phyloP scores from a whole-genome alignment of 1,140 invertebrate species.

The Orchestia grillus region DNA sequence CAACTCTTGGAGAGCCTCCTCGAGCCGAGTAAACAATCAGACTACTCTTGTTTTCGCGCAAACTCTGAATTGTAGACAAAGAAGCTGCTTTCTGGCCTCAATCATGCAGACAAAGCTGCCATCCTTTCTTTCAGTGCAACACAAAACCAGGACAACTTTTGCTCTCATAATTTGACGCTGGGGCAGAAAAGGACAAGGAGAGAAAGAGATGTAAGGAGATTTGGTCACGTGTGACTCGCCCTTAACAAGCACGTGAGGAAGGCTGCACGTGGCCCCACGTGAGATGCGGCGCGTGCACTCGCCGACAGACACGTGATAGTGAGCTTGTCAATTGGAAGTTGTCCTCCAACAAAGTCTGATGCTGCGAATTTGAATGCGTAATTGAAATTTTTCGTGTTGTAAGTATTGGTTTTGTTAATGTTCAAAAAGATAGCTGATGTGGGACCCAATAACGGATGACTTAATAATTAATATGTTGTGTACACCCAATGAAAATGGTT shows the following conservation, averaged over 20 bases:
- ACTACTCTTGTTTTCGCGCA: conserved; percentile 43
- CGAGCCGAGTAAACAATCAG: conserved; percentile 6
- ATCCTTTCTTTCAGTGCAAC: conserved; percentile 36
- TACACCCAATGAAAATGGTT: too few species aligned
- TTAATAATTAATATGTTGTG: too few species aligned
- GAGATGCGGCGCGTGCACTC: conserved; percentile 4
- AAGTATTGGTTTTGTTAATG: too few species aligned
- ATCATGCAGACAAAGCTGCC: neutral
- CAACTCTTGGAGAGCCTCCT: conserved; percentile 40
- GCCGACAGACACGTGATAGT: neutral
- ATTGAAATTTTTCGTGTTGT: neutral
- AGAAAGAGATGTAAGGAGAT: conserved; percentile 45
- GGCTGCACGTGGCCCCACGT: conserved; percentile 25
- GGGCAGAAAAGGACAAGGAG: conserved; percentile 20
- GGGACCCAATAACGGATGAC: too few species aligned
- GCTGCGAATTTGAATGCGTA: neutral
- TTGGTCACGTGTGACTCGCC: conserved; percentile 18
- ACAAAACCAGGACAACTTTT: conserved; percentile 50
- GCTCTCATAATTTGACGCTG: conserved; percentile 13
- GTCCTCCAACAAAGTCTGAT: neutral
- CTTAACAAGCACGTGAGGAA: conserved; percentile 36
- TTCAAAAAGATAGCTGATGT: too few species aligned
- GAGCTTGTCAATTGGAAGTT: conserved; percentile 16
- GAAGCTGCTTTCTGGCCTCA: neutral
- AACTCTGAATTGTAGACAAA: conserved; percentile 26